Conservation (phyloP, 2,797 vertebrate species). For the Erethizon dorsatum region DNA sequence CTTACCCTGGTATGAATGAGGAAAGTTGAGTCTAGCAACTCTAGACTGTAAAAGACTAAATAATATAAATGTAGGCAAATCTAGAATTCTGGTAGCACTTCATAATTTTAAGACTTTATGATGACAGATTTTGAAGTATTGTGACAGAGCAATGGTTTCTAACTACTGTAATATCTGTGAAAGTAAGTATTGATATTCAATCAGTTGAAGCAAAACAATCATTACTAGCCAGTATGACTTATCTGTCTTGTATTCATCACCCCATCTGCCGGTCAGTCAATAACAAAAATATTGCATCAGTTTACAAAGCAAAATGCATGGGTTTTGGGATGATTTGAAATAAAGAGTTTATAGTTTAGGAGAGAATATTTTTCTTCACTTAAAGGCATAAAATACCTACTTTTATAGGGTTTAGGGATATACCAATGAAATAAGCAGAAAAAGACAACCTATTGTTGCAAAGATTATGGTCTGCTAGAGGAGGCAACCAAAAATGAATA, state of each 20-base stretch:
- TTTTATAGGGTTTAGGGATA: not conserved
- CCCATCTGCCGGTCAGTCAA: not conserved
- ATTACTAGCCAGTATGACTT: constrained; percentile 45
- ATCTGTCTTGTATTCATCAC: constrained; percentile 52
- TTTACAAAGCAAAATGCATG: constrained; percentile 35
- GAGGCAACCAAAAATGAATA: not conserved
- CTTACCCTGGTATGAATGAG: constrained; percentile 64
- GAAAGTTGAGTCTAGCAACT: constrained; percentile 65
- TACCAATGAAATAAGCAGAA: not conserved
- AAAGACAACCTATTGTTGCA: not conserved
- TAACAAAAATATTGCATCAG: not conserved
- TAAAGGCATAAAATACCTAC: not conserved
- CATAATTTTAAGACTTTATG: constrained; percentile 77
- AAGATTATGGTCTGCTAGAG: not conserved
- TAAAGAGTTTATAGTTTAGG: constrained; percentile 26
- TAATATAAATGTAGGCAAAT: constrained; percentile 76
- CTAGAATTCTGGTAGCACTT: constrained; percentile 77
- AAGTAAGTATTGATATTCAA: constrained; percentile 78
- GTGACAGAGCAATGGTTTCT: constrained; percentile 64
- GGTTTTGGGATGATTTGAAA: constrained; percentile 43
- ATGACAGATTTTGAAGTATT: constrained; percentile 80
- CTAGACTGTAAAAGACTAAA: constrained; percentile 48
- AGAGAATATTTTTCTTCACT: constrained; percentile 35
- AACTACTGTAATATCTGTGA: constrained; percentile 58
- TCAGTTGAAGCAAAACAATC: constrained; percentile 41